phyloP scores from a whole-genome alignment of 2,888 invertebrate species.

The Sphinx pinastri region DNA sequence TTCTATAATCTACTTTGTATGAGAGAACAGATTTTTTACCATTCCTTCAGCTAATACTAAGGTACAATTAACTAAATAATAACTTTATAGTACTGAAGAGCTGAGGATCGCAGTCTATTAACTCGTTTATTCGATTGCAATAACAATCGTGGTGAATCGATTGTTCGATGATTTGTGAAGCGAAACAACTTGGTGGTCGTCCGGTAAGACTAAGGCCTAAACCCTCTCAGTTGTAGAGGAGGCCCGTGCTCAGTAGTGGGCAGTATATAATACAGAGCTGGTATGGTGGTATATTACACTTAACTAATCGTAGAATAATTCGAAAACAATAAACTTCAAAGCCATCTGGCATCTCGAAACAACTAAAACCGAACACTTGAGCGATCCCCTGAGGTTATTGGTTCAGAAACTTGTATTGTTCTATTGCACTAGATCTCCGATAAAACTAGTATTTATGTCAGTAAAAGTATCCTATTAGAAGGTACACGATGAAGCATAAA shows the following conservation, averaged over 20 bases:
- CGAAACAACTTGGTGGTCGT: not conserved
- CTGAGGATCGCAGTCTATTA: not conserved
- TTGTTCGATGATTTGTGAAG: constrained; percentile 1
- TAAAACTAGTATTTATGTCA: constrained; percentile 32
- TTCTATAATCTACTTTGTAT: too few species aligned
- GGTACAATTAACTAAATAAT: too few species aligned
- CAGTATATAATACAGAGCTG: too few species aligned
- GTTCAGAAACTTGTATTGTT: not conserved
- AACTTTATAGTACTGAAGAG: not conserved
- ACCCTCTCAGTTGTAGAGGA: too few species aligned
- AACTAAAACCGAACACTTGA: not conserved
- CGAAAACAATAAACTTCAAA: not conserved
- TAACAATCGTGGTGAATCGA: not conserved
- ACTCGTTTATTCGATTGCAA: constrained; percentile 5
- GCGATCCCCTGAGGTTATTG: not conserved
- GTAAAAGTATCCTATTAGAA: constrained; percentile 36
- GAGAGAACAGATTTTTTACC: too few species aligned
- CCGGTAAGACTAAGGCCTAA: too few species aligned
- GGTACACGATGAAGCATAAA: constrained; percentile 38
- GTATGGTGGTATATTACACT: too few species aligned
- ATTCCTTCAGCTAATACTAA: too few species aligned
- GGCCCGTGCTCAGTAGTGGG: too few species aligned
- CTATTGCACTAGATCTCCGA: constrained; percentile 3
- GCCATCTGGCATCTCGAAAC: not conserved
- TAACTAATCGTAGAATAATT: not conserved